phyloP scores from a whole-genome alignment of 2,797 vertebrate genomes.

The Erpetoichthys calabaricus region DNA sequence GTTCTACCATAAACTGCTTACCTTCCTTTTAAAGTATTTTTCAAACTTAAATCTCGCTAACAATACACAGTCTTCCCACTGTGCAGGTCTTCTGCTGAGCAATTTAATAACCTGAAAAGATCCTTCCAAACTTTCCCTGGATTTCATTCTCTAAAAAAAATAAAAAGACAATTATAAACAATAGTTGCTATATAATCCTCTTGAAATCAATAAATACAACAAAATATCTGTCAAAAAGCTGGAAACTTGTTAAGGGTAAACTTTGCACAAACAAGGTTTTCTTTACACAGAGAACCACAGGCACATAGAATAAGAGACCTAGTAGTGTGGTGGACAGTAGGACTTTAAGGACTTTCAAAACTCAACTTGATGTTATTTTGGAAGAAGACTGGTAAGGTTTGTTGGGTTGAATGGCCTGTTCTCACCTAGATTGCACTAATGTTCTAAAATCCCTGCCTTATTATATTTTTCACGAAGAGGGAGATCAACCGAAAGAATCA shows the following conservation, averaged over 20 bases:
- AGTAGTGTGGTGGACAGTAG: too few species aligned
- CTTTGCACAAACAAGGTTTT: too few species aligned
- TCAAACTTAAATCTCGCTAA: slow-evolving; percentile 88
- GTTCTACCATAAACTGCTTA: slow-evolving; percentile 24
- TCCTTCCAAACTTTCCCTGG: slow-evolving; percentile 84
- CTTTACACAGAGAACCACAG: too few species aligned
- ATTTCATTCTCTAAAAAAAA: slow-evolving; percentile 69
- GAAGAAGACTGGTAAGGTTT: background rate
- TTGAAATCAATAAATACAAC: too few species aligned
- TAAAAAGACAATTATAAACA: slow-evolving; percentile 6
- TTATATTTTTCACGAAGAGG: too few species aligned
- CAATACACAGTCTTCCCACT: slow-evolving; percentile 74
- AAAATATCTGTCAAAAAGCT: background rate
- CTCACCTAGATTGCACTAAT: too few species aligned
- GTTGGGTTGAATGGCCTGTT: too few species aligned
- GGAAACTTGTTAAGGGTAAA: too few species aligned
- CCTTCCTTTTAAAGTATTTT: slow-evolving; percentile 97
- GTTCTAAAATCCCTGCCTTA: too few species aligned
- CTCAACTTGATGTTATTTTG: too few species aligned
- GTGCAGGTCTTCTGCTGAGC: slow-evolving; percentile 74
- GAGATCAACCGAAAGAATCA: too few species aligned
- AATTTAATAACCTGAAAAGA: slow-evolving; percentile 90
- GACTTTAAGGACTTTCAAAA: background rate
- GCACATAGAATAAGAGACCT: too few species aligned
- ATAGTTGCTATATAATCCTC: background rate